Percentiles rank a stretch among this genome's conserved stretches.
Conservation (phyloP, 53 echinoderm and acorn worm genomes). For the Echinometra lucunter region DNA sequence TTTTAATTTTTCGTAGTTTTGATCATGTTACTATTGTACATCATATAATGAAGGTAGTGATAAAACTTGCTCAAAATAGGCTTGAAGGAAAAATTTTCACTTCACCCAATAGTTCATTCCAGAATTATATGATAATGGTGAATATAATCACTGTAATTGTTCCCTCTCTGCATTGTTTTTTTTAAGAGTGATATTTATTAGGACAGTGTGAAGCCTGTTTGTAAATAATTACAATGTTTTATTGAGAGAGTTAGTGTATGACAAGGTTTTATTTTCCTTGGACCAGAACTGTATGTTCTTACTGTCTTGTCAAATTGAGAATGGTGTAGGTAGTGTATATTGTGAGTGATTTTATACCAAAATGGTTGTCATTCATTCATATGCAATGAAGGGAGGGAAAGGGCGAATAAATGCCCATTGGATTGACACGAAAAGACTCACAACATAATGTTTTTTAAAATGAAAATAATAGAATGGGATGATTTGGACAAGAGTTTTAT, state of each 20-base stretch:
- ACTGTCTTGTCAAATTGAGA: constrained; percentile 17
- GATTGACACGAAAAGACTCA: neutral
- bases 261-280: constrained; percentile 28
- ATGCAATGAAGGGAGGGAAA: constrained; percentile 30
- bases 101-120: constrained; percentile 36
- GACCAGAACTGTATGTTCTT: constrained; percentile 30
- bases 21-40: neutral
- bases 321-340: constrained; percentile 28
- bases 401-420: neutral
- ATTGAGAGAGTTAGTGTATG: constrained; percentile 20
- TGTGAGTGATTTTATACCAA: constrained; percentile 53
- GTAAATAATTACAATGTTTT: constrained; percentile 51
- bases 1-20: neutral
- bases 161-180: constrained; percentile 19
- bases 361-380: constrained; percentile 12
- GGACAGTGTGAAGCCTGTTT: constrained; percentile 28
- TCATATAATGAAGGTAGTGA: neutral
- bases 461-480: neutral
- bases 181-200: constrained; percentile 46
- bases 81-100: neutral
- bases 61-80: neutral
- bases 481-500: constrained; percentile 4
- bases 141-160: constrained; percentile 36
- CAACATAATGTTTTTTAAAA: constrained; percentile 15
- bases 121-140: constrained; percentile 30